Evolutionary conservation across 2,113 vertebrate genomes (phyloP), one percentile per base, ranked within the genome.

Genomic region (Sturnira hondurensis): DNA sequence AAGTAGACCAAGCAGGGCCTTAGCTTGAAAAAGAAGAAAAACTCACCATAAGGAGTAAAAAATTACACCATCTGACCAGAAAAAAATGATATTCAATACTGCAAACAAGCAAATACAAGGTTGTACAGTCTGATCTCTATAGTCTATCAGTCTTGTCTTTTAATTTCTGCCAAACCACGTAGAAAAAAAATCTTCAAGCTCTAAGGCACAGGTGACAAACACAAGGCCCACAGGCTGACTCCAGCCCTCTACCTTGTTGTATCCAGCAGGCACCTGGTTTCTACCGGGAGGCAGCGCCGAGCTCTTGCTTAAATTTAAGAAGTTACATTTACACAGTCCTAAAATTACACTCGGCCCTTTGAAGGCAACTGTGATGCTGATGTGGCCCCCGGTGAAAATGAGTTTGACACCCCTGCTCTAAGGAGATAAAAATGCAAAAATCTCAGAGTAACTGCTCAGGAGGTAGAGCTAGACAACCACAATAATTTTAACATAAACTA

Each of bases 401-500:
- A 43, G 43, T 54, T 54, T 54, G 52, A 54, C 17, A 20, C 17
- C 52, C 52, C 52, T 54, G 33, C 24, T 81, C 58, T 47, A 67
- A 92, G 22, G 16, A 86, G 50, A 89, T 50, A 85, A 76, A 91
- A 76, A 43, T 68, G 14, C 38, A 84, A 93, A 93, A 87, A 87
- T 7, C 31, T 91, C 41, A 81, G 77, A 67, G 31, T 87, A 91
- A 91, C 36, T 83, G 45, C 45, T 65, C 73, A 68, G n/a, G 13
- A 22, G 52, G 61, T 67, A 2, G 38, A 80, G 28, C 70, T 73
- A 80, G 26, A 84, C 20, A 33, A 22, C 33, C 26, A 77, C 54
- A 93, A 83, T 61, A 65, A 87, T 6, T 91, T 86, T 82, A 81
- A 84, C 76, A 47, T 84, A 84, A 94, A 81, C 41, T 90, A 86